Evolutionary conservation across 2,888 invertebrate species (phyloP).

Genomic region (Drosophila prolongata): DNA sequence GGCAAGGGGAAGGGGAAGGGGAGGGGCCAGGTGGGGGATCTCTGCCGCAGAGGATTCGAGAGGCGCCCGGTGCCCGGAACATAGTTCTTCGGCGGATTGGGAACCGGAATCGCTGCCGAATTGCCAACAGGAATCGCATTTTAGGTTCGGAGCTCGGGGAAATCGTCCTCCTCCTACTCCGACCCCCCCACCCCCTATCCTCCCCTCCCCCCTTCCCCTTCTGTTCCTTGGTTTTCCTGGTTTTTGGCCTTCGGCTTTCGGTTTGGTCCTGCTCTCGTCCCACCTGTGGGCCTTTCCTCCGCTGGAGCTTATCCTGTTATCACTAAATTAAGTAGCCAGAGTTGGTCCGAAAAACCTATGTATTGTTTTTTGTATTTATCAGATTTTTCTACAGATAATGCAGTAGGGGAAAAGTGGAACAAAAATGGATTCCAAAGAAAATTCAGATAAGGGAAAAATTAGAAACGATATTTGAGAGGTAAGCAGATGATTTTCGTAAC

Average conservation of each 20-base stretch:
- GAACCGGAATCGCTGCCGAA: conserved; percentile 8
- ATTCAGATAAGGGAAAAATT: not conserved
- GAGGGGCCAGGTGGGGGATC: not conserved
- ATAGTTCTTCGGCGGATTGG: conserved; percentile 48
- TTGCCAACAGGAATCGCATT: conserved; percentile 45
- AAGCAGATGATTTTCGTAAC: conserved; percentile 5
- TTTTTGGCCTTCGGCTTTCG: not conserved
- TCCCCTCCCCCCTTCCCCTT: not conserved
- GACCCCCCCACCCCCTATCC: not conserved
- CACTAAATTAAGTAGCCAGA: conserved; percentile 57
- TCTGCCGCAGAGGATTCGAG: not conserved
- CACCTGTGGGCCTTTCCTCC: not conserved
- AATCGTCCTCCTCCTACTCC: too few relatives aligned
- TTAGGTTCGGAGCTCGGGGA: conserved; percentile 13
- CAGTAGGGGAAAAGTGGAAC: not conserved
- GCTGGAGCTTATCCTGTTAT: conserved; percentile 50
- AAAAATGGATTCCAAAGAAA: not conserved
- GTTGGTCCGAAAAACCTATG: not conserved
- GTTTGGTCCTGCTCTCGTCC: conserved; percentile 4
- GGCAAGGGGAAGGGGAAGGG: too few relatives aligned
- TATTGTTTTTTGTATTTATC: conserved; percentile 15
- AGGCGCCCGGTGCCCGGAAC: conserved; percentile 40
- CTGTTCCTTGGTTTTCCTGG: not conserved
- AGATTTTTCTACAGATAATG: conserved; percentile 37
- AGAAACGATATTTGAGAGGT: not conserved